Base-by-base conservation (phyloP, 1,140 invertebrate genomes). In the Dinoponera quadriceps region DNA sequence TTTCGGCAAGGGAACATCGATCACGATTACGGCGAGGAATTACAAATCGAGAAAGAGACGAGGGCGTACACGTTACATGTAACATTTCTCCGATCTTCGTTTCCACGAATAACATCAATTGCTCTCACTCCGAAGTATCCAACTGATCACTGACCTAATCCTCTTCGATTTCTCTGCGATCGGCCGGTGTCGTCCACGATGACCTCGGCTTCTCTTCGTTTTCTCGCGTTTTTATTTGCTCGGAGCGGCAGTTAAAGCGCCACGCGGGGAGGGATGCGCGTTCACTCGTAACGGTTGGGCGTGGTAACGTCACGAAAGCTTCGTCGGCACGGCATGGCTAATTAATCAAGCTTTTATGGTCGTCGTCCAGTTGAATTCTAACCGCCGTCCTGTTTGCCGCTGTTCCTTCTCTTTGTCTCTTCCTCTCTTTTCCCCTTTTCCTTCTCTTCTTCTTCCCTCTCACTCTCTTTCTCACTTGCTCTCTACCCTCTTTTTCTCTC, bases 271-370 rank as follows among this genome's bases (percentile, higher is more conserved):
- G 29, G 38, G 29, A 71, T 48, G 33, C 59, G 82, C 25, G 49
- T 75, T 82, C 71, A 55, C 62, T 84, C 62, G 74, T 65, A 66
- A 81, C 66, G 44, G 1, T 66, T 73, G 62, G 75, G 55, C 71
- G 57, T 55, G 33, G 55, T 81, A 74, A 66, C 65, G 75, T 89
- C 81, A 86, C 81, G 88, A 78, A 88, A 88, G 84, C 81, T 83
- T 60, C 82, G 59, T 59, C 83, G 65, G 60, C 87, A 87, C 73
- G 59, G 54, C 82, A 85, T 83, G 55, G 81, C 82, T 90, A 90
- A 90, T 90, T 90, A 90, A 90, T 90, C 87, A 90, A 89, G 85
- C 87, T 89, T 89, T 87, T 89, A 89, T 87, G 80, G 80, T 60
- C 72, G 71, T 68, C 71, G 71, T 82, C 27, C 71, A 65, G 55